Evolutionary conservation across 2,113 vertebrate genomes (phyloP).

Genomic region (Oostethus manadensis): DNA sequence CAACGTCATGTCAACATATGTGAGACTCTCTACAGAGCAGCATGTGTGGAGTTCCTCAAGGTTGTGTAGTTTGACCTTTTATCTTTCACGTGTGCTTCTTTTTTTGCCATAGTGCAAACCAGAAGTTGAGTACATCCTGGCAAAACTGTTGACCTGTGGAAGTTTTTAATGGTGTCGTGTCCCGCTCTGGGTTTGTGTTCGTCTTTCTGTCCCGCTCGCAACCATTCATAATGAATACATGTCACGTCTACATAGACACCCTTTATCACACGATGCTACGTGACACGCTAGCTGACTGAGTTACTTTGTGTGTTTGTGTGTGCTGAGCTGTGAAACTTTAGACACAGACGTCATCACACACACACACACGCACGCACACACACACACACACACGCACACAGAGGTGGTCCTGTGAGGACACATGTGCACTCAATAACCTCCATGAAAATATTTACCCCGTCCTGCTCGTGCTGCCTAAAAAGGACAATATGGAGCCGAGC

Average conservation of each 20-base stretch:
- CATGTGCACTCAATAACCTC: slow-evolving; percentile 32
- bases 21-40: no score
- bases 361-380: slow-evolving; percentile 12
- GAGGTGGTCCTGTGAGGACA: slow-evolving; percentile 10
- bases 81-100: no score
- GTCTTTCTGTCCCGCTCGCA: no score
- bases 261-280: slow-evolving; percentile 22
- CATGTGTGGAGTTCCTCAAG: no score
- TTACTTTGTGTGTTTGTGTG: slow-evolving; percentile 19
- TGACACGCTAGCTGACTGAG: slow-evolving; percentile 11
- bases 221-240: neutral
- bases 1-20: neutral
- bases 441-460: slow-evolving; percentile 3
- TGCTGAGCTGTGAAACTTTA: slow-evolving; percentile 50
- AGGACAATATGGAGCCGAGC: no score
- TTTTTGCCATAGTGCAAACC: no score
- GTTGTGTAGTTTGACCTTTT: no score
- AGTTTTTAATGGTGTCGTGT: no score
- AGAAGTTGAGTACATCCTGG: no score
- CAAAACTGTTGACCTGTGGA: no score
- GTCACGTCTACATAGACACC: slow-evolving; percentile 28
- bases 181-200: slow-evolving; percentile 8
- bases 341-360: slow-evolving; percentile 35
- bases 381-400: slow-evolving; percentile 12
- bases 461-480: no score